Percentiles rank a stretch among this genome's conserved stretches.
These are phyloP conservation scores for Watsonalla cultraria DNA, from an alignment of 2,888 invertebrate species.

Conservation along the genomic window DNA sequence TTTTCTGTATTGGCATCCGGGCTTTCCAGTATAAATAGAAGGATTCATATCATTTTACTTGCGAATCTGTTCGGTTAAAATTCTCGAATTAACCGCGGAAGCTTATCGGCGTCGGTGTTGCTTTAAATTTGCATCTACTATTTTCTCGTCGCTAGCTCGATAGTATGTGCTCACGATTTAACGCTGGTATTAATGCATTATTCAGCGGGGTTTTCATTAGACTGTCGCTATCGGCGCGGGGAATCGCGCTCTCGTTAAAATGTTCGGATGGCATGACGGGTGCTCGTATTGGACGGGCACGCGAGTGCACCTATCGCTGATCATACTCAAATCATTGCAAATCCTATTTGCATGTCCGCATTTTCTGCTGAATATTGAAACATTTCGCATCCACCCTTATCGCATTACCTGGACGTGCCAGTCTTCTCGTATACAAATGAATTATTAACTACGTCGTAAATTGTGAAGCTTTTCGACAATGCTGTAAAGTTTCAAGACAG, in stretches of 20 bases:
- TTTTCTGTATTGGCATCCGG: slow-evolving; percentile 37
- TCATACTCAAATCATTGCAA: slow-evolving; percentile 41
- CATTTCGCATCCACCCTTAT: slow-evolving; percentile 22
- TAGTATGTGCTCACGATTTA: slow-evolving; percentile 76
- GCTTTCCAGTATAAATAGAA: slow-evolving; percentile 25
- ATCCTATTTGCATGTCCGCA: slow-evolving; percentile 31
- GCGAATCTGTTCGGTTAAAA: slow-evolving; percentile 35
- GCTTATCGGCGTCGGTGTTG: slow-evolving; percentile 66
- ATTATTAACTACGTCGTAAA: slow-evolving; percentile 8
- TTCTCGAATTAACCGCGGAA: slow-evolving; percentile 59
- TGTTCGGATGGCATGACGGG: slow-evolving; percentile 76
- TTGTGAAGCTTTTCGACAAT: slow-evolving; percentile 9
- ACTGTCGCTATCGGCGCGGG: slow-evolving; percentile 67
- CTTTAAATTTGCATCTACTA: slow-evolving; percentile 73
- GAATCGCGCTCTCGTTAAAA: slow-evolving; percentile 76
- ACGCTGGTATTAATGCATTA: slow-evolving; percentile 78
- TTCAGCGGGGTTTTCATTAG: slow-evolving; percentile 77
- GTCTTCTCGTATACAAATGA: too few relatives aligned
- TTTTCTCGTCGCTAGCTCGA: slow-evolving; percentile 64
- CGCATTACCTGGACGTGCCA: slow-evolving; percentile 6
- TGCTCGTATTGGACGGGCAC: slow-evolving; percentile 57
- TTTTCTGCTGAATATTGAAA: slow-evolving; percentile 25
- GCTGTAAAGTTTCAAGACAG: slow-evolving; percentile 9
- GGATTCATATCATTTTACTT: slow-evolving; percentile 44
- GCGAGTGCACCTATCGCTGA: slow-evolving; percentile 49